Evolutionary conservation across 2,888 invertebrate genomes (phyloP).

Genomic region (Harpalus rufipes): DNA sequence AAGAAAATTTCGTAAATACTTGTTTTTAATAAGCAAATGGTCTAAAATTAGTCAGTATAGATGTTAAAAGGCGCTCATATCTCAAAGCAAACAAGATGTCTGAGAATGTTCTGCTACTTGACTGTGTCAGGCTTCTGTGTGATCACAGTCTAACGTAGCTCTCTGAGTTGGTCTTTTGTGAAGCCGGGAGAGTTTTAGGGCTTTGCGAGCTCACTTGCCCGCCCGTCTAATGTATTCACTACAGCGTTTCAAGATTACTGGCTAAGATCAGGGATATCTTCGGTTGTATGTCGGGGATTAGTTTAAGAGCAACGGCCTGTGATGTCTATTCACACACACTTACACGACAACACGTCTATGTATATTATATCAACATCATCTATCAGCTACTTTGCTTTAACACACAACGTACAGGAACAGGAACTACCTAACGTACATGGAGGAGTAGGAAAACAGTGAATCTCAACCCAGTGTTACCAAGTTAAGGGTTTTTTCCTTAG

Average conservation of each 20-base stretch:
- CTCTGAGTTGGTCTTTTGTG: conserved; percentile 66
- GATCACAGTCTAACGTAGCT: conserved; percentile 50
- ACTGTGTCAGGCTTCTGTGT: neutral
- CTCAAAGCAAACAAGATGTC: conserved; percentile 64
- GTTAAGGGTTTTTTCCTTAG: too few species aligned
- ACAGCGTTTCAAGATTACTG: conserved; percentile 66
- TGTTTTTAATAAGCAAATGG: conserved; percentile 68
- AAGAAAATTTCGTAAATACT: conserved; percentile 67
- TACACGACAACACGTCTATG: conserved; percentile 15
- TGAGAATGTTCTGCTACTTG: conserved; percentile 19
- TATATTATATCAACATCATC: conserved; percentile 12
- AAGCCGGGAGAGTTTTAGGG: conserved; percentile 66
- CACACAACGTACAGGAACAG: neutral
- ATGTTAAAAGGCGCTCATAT: conserved; percentile 67
- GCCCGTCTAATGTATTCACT: conserved; percentile 67
- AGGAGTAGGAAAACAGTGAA: too few species aligned
- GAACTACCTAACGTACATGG: too few species aligned
- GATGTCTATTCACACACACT: conserved; percentile 63
- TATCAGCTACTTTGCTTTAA: neutral
- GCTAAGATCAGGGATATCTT: conserved; percentile 67
- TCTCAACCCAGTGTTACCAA: too few species aligned
- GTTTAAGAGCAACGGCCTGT: conserved; percentile 67
- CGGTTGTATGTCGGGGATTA: conserved; percentile 66
- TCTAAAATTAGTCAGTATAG: conserved; percentile 67
- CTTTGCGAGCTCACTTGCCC: conserved; percentile 65